phyloP scores from a whole-genome alignment of 2,888 invertebrate genomes.

The Conistra vaccinii region DNA sequence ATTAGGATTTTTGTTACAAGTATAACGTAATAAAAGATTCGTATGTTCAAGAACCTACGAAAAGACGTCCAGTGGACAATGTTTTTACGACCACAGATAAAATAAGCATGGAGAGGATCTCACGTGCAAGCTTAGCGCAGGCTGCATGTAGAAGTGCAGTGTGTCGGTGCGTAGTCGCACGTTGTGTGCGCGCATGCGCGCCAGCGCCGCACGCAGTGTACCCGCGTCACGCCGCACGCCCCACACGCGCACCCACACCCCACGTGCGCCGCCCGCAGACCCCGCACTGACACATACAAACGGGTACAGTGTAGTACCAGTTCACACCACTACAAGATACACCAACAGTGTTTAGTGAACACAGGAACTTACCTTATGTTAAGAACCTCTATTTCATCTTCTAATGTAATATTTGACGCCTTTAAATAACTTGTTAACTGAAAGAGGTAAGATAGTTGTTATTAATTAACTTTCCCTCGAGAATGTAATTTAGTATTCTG shows the following conservation, averaged over 20 bases:
- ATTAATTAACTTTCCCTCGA: constrained; percentile 21
- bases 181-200: constrained; percentile 73
- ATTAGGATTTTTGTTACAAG: neutral
- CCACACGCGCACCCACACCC: constrained; percentile 84
- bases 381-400: constrained; percentile 92
- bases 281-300: constrained; percentile 69
- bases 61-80: neutral
- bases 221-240: constrained; percentile 82
- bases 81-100: neutral
- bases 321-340: neutral
- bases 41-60: neutral
- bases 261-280: constrained; percentile 77
- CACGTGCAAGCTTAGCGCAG: constrained; percentile 93
- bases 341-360: too few species aligned
- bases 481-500: constrained; percentile 19
- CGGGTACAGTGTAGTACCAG: constrained; percentile 66
- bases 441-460: constrained; percentile 69
- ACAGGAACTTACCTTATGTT: constrained; percentile 92
- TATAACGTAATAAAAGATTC: neutral
- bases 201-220: constrained; percentile 80
- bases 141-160: constrained; percentile 93
- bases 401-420: constrained; percentile 92
- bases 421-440: constrained; percentile 92
- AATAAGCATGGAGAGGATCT: constrained; percentile 64
- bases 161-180: constrained; percentile 75